Percentiles rank a stretch among this genome's conserved stretches.
phyloP scores from a whole-genome alignment of 2,113 vertebrate genomes.

The Labeo rohita region DNA sequence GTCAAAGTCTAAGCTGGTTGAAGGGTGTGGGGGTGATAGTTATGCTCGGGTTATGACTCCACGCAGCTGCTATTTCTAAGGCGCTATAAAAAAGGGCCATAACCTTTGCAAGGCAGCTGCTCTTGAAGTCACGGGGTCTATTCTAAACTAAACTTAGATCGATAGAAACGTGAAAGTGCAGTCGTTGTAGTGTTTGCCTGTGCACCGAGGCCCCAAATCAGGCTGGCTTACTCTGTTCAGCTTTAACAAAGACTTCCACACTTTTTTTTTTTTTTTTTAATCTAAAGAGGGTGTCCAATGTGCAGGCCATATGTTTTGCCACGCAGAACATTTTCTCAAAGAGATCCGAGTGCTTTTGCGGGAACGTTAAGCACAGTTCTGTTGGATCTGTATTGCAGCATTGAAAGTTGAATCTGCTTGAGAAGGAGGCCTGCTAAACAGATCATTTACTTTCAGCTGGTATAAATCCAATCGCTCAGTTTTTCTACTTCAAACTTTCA shows the following conservation, averaged over 20 bases:
- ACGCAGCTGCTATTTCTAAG: conserved; percentile 53
- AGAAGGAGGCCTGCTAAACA: background rate
- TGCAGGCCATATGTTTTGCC: background rate
- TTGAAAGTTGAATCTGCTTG: background rate
- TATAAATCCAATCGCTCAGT: background rate
- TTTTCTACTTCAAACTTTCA: background rate
- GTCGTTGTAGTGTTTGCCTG: conserved; percentile 22
- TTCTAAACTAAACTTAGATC: conserved; percentile 59
- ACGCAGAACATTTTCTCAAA: background rate
- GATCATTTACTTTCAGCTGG: background rate
- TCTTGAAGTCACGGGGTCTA: conserved; percentile 52
- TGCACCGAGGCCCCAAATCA: conserved; percentile 19
- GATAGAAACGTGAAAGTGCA: conserved; percentile 53
- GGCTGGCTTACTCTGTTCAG: background rate
- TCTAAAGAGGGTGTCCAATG: background rate
- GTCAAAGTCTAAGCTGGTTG: background rate
- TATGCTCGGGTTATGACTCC: conserved; percentile 35
- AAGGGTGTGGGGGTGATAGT: background rate
- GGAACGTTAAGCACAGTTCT: background rate
- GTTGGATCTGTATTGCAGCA: background rate
- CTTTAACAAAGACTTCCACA: conserved; percentile 28
- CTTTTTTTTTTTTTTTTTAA: background rate
- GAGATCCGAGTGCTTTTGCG: background rate
- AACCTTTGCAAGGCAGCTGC: conserved; percentile 60
- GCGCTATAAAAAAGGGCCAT: conserved; percentile 50